Evolutionary conservation across 2,888 invertebrate genomes (phyloP).

Genomic region (Hecatera dysodea): DNA sequence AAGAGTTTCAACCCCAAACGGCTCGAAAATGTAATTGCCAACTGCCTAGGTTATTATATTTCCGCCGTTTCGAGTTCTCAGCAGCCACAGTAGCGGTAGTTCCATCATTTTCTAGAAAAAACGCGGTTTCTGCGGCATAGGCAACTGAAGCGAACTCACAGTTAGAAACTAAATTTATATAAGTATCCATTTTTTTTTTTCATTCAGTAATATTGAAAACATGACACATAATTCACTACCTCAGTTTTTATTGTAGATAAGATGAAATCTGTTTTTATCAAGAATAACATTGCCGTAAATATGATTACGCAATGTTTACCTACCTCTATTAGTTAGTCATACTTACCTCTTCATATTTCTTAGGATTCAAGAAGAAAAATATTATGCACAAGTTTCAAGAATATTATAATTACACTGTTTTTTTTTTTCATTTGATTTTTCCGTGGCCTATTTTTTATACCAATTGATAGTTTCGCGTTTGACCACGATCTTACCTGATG

Average conservation of each 20-base stretch:
- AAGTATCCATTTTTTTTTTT: constrained; percentile 6
- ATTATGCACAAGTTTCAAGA: neutral
- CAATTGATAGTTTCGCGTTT: too few species aligned
- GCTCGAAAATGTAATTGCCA: too few species aligned
- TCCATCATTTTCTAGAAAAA: too few species aligned
- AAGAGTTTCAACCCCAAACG: too few species aligned
- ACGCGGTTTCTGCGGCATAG: too few species aligned
- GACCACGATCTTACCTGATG: too few species aligned
- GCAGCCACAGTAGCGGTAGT: too few species aligned
- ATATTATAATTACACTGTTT: neutral
- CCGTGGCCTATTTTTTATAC: neutral
- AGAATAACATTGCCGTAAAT: constrained; percentile 48
- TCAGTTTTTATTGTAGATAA: constrained; percentile 46
- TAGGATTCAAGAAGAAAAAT: constrained; percentile 13
- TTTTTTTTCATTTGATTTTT: neutral
- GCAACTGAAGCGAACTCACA: too few species aligned
- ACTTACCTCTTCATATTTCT: constrained; percentile 1
- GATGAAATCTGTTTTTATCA: constrained; percentile 54
- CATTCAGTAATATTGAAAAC: neutral
- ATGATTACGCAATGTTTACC: constrained; percentile 48
- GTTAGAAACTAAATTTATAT: neutral
- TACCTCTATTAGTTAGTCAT: constrained; percentile 37
- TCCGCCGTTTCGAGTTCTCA: too few species aligned
- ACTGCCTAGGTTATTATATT: too few species aligned
- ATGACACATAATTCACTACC: neutral